Percentiles rank a stretch among this genome's conserved stretches.
Conservation (phyloP, 2,797 vertebrate species). For the Tragelaphus eurycerus region DNA sequence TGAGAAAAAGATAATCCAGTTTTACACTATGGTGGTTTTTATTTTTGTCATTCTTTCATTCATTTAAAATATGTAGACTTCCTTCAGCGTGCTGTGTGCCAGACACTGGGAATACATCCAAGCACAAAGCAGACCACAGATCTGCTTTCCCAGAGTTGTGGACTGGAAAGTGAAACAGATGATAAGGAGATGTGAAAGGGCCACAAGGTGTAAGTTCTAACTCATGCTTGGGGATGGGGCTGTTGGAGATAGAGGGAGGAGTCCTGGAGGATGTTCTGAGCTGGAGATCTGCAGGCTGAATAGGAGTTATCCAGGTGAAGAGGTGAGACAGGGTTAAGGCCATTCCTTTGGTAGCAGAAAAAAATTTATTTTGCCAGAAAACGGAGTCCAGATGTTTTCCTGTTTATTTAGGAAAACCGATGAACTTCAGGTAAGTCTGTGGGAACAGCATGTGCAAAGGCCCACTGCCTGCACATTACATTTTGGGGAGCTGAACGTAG, state of each 20-base stretch:
- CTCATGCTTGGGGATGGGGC: not conserved
- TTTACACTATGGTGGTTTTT: not conserved
- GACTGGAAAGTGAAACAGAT: not conserved
- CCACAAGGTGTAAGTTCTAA: not conserved
- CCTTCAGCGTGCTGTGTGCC: not conserved
- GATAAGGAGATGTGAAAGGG: not conserved
- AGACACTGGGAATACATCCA: not conserved
- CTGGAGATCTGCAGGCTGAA: not conserved
- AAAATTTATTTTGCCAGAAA: conserved; percentile 29
- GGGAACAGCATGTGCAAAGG: not conserved
- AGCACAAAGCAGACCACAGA: not conserved
- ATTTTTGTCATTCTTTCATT: not conserved
- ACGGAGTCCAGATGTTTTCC: conserved; percentile 72
- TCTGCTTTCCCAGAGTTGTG: not conserved
- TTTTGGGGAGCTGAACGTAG: not conserved
- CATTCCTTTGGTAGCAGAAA: not conserved
- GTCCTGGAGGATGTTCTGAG: not conserved
- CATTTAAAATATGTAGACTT: not conserved
- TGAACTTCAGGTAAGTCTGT: conserved; percentile 39
- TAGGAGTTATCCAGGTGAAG: not conserved
- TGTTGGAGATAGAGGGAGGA: fast-evolving
- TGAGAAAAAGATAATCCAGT: not conserved
- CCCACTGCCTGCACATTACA: not conserved
- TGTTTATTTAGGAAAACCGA: conserved; percentile 52
- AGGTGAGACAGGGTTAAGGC: not conserved